Evolutionary conservation across 2,113 vertebrate species (phyloP).

Genomic region (Dasyurus viverrinus): DNA sequence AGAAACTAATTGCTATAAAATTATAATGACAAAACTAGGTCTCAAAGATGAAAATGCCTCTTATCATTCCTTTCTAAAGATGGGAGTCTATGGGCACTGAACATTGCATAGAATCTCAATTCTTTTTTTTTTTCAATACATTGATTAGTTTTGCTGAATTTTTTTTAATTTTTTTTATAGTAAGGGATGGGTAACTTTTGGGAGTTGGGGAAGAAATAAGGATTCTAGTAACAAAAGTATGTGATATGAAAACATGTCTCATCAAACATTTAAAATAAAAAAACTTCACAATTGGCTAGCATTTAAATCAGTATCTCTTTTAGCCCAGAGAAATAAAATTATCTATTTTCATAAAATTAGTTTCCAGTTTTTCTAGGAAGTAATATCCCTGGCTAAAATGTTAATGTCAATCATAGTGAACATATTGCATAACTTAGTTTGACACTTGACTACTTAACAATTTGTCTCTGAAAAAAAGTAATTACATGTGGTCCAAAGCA

Average conservation of each 20-base stretch:
- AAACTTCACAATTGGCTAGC: not conserved
- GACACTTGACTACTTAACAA: not conserved
- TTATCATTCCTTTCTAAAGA: not conserved
- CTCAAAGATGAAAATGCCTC: not conserved
- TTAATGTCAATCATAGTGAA: conserved; percentile 21
- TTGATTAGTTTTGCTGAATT: not conserved
- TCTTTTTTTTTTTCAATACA: not conserved
- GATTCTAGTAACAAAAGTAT: not conserved
- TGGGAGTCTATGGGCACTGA: not conserved
- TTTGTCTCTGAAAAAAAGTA: conserved; percentile 48
- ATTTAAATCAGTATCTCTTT: conserved; percentile 10
- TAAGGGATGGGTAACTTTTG: not conserved
- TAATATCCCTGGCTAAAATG: not conserved
- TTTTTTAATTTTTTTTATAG: not conserved
- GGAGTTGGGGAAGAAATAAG: not conserved
- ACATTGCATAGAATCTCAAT: not conserved
- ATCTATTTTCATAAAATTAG: not conserved
- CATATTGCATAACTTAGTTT: conserved; percentile 29
- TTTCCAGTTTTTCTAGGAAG: not conserved
- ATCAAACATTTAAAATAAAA: not conserved
- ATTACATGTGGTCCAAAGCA: not conserved
- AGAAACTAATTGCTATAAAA: not conserved
- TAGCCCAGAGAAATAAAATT: conserved; percentile 24
- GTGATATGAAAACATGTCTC: not conserved
- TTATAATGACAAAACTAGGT: not conserved